These are phyloP conservation scores for Motacilla alba DNA, from an alignment of 2,113 vertebrate genomes.

Conservation along the genomic window DNA sequence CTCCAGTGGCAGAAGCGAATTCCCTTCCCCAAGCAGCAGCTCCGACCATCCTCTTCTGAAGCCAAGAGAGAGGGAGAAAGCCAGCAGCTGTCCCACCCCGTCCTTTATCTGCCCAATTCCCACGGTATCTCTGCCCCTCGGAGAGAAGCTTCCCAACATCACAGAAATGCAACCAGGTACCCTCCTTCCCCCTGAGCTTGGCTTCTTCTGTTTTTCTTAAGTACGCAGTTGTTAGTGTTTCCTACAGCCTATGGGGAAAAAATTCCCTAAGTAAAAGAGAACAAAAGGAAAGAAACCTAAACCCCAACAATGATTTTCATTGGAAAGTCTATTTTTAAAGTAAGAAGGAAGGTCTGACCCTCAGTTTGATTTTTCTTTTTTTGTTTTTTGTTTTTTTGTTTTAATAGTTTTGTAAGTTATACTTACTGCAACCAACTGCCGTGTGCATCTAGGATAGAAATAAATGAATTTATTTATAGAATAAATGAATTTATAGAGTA, in stretches of 20 bases:
- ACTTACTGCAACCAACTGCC: neutral
- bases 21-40: no score
- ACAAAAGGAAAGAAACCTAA: neutral
- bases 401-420: neutral
- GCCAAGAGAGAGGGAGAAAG: neutral
- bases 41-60: no score
- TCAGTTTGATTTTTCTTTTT: neutral
- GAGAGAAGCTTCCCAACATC: neutral
- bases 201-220: neutral
- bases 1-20: no score
- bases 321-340: neutral
- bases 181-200: neutral
- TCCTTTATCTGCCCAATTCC: neutral
- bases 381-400: neutral
- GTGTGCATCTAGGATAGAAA: neutral
- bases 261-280: neutral
- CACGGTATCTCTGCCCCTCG: no score
- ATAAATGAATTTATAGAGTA: no score
- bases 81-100: neutral
- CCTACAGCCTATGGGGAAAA: neutral
- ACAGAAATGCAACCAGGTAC: neutral
- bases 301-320: neutral
- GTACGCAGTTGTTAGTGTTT: neutral
- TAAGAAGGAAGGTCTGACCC: neutral
- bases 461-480: fast-evolving